Conservation (phyloP, 2,113 vertebrate genomes). For the Brienomyrus brachyistius region DNA sequence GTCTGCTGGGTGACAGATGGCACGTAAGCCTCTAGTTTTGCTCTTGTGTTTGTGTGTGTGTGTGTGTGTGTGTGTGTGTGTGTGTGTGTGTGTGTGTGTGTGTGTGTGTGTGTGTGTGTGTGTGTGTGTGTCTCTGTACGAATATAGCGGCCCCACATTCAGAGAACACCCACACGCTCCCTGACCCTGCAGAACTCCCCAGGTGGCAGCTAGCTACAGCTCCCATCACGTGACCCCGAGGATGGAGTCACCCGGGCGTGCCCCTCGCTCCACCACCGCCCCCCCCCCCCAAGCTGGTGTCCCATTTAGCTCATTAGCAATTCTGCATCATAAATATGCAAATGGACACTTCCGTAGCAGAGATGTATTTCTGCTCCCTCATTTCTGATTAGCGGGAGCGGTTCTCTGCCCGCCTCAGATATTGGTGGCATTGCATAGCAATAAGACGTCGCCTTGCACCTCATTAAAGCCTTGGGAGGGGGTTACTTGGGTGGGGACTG, state of each 20-base stretch:
- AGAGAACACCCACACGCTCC: not conserved
- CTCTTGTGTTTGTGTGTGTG: not conserved
- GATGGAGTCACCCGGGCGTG: not conserved
- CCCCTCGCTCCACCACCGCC: constrained; percentile 17
- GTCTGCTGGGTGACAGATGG: not conserved
- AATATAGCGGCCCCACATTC: not conserved
- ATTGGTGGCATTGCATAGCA: constrained; percentile 78
- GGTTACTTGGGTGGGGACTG: constrained; percentile 62
- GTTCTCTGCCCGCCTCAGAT: constrained; percentile 68
- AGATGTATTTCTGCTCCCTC: constrained; percentile 75
- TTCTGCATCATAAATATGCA: constrained; percentile 83
- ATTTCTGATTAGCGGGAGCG: constrained; percentile 78
- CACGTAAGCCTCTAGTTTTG: not conserved
- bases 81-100: not conserved
- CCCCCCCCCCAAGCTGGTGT: constrained; percentile 63
- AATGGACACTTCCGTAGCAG: constrained; percentile 69
- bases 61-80: not conserved
- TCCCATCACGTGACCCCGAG: not conserved
- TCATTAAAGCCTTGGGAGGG: constrained; percentile 58
- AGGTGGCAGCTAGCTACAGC: not conserved
- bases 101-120: not conserved
- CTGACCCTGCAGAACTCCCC: not conserved
- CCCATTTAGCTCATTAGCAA: constrained; percentile 82
- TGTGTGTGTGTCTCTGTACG: not conserved
- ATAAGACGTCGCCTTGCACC: constrained; percentile 68